phyloP scores from a whole-genome alignment of 2,113 vertebrate genomes.

The Sminthopsis crassicaudata region DNA sequence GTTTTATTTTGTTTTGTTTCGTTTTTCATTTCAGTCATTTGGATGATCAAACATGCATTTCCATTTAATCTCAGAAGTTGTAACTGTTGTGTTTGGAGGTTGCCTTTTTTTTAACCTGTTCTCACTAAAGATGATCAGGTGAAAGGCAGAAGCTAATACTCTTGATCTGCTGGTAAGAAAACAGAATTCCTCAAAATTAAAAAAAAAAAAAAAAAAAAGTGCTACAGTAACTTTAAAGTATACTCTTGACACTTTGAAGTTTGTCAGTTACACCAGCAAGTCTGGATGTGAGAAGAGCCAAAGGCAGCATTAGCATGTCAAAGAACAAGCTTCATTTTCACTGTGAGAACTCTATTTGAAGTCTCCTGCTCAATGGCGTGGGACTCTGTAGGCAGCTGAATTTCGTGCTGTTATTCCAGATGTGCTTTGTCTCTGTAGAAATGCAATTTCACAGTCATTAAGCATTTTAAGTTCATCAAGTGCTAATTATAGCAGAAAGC shows the following conservation, averaged over 20 bases:
- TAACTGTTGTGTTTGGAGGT: slow-evolving; percentile 47
- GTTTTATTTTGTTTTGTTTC: no score
- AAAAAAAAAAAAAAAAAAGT: slow-evolving; percentile 63
- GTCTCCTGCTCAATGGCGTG: slow-evolving; percentile 72
- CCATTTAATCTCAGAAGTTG: slow-evolving; percentile 71
- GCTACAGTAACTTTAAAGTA: slow-evolving; percentile 59
- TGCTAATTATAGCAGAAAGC: slow-evolving; percentile 78
- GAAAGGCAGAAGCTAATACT: slow-evolving; percentile 52
- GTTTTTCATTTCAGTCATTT: slow-evolving; percentile 41
- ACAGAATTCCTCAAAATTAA: slow-evolving; percentile 60
- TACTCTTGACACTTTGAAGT: slow-evolving; percentile 66
- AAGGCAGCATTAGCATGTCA: slow-evolving; percentile 76
- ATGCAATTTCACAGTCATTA: slow-evolving; percentile 83
- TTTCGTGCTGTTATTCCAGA: slow-evolving; percentile 80
- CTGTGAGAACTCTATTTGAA: slow-evolving; percentile 78
- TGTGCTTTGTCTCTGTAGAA: slow-evolving; percentile 79
- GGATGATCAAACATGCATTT: slow-evolving; percentile 71
- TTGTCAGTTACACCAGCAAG: slow-evolving; percentile 60
- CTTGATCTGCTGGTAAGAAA: slow-evolving; percentile 53
- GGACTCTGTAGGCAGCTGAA: slow-evolving; percentile 66
- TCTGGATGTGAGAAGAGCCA: slow-evolving; percentile 70
- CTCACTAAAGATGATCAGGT: slow-evolving; percentile 74
- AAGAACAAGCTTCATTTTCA: slow-evolving; percentile 76
- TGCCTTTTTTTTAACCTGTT: not conserved
- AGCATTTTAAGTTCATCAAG: slow-evolving; percentile 82